These are phyloP conservation scores for Carassius carassius DNA, from an alignment of 2,113 vertebrate genomes.

Conservation along the genomic window DNA sequence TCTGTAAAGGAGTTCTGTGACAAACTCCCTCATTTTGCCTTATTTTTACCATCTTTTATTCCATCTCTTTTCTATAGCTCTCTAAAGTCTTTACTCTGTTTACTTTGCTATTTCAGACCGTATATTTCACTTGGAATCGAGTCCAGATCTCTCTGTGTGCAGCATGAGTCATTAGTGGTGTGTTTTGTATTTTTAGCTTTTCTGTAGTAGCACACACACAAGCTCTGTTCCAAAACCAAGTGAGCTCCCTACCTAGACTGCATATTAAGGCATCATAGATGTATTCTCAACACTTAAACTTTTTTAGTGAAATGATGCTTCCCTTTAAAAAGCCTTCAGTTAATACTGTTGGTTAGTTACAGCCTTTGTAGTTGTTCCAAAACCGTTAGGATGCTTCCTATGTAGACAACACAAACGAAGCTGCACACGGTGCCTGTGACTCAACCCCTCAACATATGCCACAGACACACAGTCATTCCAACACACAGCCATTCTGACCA, in stretches of 20 bases:
- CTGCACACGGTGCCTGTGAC: constrained; percentile 54
- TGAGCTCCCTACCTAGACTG: background rate
- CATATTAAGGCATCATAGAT: background rate
- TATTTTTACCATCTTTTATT: background rate
- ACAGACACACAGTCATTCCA: background rate
- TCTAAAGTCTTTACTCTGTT: background rate
- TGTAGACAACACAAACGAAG: background rate
- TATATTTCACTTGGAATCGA: background rate
- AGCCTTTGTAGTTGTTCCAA: background rate
- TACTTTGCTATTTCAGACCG: background rate
- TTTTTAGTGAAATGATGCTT: background rate
- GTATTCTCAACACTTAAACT: too few species aligned
- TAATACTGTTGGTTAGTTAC: background rate
- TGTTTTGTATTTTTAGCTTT: constrained; percentile 53
- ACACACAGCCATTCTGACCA: constrained; percentile 42
- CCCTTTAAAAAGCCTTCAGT: background rate
- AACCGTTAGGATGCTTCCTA: background rate
- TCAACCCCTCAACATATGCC: constrained; percentile 53
- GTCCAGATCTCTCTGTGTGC: background rate
- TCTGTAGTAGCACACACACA: constrained; percentile 22
- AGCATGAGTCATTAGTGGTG: too few species aligned
- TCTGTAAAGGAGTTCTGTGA: too few species aligned
- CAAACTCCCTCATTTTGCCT: background rate
- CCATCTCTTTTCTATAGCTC: constrained; percentile 15
- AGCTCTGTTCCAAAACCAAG: background rate